Conservation (phyloP, 2,888 invertebrate species). For the Salticus scenicus region DNA sequence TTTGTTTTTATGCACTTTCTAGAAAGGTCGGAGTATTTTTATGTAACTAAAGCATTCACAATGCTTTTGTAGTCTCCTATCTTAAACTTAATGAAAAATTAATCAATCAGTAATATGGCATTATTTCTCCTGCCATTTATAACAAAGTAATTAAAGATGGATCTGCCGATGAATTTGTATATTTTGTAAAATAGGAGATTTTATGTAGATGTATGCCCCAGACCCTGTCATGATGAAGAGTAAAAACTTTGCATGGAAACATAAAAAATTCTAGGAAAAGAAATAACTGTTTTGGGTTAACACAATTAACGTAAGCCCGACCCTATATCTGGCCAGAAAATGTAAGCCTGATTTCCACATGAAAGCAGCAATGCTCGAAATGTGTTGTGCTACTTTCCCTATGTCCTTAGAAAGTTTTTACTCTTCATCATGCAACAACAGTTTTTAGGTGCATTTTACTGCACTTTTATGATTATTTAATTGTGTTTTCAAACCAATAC, state of each 20-base stretch:
- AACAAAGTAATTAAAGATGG: slow-evolving; percentile 50
- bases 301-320: no score
- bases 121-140: slow-evolving; percentile 52
- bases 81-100: slow-evolving; percentile 32
- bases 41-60: slow-evolving; percentile 29
- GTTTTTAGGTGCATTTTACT: slow-evolving; percentile 19
- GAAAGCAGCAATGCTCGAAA: no score
- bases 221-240: no score
- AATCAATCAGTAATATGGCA: slow-evolving; percentile 37
- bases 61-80: slow-evolving; percentile 17
- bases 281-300: no score
- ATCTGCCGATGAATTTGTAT: slow-evolving; percentile 45
- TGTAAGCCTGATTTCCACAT: no score
- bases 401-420: no score
- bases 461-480: slow-evolving; percentile 1
- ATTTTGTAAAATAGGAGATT: slow-evolving; percentile 63
- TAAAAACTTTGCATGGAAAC: no score
- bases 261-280: no score
- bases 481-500: slow-evolving; percentile 19
- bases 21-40: slow-evolving; percentile 60
- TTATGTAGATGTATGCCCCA: slow-evolving; percentile 52
- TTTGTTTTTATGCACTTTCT: slow-evolving; percentile 54
- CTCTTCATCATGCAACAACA: slow-evolving; percentile 55
- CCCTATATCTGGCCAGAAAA: no score
- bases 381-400: no score